Evolutionary conservation across 2,113 vertebrate genomes (phyloP).

Genomic region (Stomatorhinus ivindoensis): DNA sequence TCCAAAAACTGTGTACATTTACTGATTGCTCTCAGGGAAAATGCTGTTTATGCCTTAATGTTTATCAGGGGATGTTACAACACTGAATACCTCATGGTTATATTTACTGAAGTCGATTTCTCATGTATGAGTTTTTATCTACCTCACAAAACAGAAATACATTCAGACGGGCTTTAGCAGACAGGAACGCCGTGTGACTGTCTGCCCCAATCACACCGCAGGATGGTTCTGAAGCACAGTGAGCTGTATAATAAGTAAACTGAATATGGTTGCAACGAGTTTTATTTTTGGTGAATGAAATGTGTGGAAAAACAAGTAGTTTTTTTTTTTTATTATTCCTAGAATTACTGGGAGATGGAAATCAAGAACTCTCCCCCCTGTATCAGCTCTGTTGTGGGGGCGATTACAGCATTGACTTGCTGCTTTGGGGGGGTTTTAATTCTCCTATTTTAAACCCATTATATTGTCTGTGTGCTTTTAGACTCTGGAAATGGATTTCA

Average conservation of each 20-base stretch:
- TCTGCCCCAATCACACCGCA: neutral
- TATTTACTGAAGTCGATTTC: conserved; percentile 34
- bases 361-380: neutral
- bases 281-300: neutral
- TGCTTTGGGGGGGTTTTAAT: neutral
- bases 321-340: neutral
- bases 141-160: conserved; percentile 41
- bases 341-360: neutral
- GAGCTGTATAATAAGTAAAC: neutral
- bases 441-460: neutral
- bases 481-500: neutral
- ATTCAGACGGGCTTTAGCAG: neutral
- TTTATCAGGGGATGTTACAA: conserved; percentile 48
- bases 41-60: conserved; percentile 33
- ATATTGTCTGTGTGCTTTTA: neutral
- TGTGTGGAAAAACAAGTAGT: neutral
- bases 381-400: neutral
- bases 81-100: conserved; percentile 38
- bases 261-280: neutral
- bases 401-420: neutral
- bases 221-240: neutral
- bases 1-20: neutral
- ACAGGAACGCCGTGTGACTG: neutral
- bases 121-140: conserved; percentile 34
- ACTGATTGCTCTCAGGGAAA: conserved; percentile 34